Conservation (phyloP, 2,797 vertebrate genomes). For the Threskiornis aethiopicus region DNA sequence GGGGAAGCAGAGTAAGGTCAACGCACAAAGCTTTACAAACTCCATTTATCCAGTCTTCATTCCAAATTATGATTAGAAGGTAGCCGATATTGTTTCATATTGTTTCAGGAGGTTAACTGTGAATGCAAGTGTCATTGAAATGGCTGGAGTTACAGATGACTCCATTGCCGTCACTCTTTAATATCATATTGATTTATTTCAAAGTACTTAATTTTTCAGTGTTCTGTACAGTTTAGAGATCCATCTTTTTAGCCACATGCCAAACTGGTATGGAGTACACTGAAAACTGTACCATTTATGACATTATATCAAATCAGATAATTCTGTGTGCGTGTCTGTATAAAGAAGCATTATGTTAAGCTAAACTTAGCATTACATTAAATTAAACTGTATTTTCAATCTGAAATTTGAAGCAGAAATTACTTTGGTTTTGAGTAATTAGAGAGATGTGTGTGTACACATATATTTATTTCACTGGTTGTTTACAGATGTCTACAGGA, state of each 20-base stretch:
- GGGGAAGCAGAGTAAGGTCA: neutral
- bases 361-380: neutral
- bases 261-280: neutral
- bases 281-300: neutral
- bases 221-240: neutral
- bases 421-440: neutral
- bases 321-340: neutral
- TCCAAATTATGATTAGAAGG: neutral
- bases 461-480: neutral
- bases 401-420: neutral
- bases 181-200: neutral
- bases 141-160: neutral
- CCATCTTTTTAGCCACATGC: neutral
- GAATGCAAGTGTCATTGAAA: neutral
- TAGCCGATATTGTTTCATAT: neutral
- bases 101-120: neutral
- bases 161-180: slow-evolving; percentile 5
- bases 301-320: neutral
- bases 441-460: neutral
- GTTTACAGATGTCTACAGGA: neutral
- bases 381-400: neutral
- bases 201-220: neutral
- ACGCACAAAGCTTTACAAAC: neutral
- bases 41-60: neutral
- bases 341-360: neutral